Evolutionary conservation across 2,888 invertebrate genomes (phyloP), one percentile per base, ranked within the genome.

Genomic region (Melanotus villosus): DNA sequence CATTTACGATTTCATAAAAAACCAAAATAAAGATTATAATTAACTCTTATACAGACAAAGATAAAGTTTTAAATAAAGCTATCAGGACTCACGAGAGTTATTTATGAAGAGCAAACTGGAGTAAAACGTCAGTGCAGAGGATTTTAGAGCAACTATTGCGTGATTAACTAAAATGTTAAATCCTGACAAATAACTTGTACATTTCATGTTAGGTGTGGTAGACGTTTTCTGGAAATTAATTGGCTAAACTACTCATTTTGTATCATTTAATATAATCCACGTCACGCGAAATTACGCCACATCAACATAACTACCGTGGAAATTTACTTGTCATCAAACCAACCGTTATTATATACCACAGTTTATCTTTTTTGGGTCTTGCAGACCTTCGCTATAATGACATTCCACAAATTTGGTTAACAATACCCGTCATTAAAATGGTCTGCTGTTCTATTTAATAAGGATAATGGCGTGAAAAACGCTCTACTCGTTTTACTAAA

Each of bases 141-240:
- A 18, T 36, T 23, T 23, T 34, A 47, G 47, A 21, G 45, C 19
- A 52, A 62, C 19, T 52, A 62, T 62, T 52, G 62, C 62, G 62
- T 62, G 62, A 62, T 62, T 50, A 62, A 62, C 62, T 38, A 38
- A 26, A 52, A 52, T 52, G 62, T 19, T 62, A 19, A 62, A 62
- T 62, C 52, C 62, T 52, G 50, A 38, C 52, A 62, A 50, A 62
- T 62, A 62, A 62, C 62, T 62, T 52, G 38, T 62, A 52, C 50
- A 62, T 62, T 62, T 62, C 62, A 62, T 62, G 62, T 52, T 62
- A 62, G 62, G 62, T 62, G 62, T 52, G 62, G 50, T 62, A 50
- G 62, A 62, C 50, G 62, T 62, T 62, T 52, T 52, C 62, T 38
- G 26, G 47, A 62, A 62, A 62, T 62, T 62, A 62, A 62, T 50